Conservation (phyloP, 2,888 invertebrate species). For the Polymixis lichenea region DNA sequence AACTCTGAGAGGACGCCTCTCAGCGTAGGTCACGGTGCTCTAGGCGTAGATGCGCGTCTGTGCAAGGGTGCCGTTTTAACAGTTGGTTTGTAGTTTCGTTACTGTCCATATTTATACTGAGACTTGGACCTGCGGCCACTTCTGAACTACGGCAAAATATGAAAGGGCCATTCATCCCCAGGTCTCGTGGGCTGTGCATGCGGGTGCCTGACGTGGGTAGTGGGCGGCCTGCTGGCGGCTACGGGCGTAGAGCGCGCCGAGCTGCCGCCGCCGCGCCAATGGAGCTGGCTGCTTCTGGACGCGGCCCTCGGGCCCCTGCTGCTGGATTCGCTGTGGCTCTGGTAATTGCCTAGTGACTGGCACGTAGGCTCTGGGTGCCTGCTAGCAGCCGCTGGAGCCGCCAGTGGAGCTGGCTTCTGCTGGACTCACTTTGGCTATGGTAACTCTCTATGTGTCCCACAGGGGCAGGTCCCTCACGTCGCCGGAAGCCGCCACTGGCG, state of each 20-base stretch:
- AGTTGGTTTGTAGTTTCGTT: no score
- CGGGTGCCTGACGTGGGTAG: slow-evolving; percentile 96
- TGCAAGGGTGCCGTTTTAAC: no score
- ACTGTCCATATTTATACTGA: no score
- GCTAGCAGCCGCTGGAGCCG: slow-evolving; percentile 88
- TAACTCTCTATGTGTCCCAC: slow-evolving; percentile 39
- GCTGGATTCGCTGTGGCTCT: slow-evolving; percentile 96
- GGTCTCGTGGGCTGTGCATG: slow-evolving; percentile 98
- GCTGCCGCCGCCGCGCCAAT: slow-evolving; percentile 95
- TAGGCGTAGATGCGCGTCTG: no score
- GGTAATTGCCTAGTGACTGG: slow-evolving; percentile 88
- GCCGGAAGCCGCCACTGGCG: slow-evolving; percentile 96
- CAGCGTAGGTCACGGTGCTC: no score
- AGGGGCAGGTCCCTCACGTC: slow-evolving; percentile 99
- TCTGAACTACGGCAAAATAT: neutral
- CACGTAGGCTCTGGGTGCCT: slow-evolving; percentile 90
- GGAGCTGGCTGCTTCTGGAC: slow-evolving; percentile 93
- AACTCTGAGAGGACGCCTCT: no score
- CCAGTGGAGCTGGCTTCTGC: slow-evolving; percentile 95
- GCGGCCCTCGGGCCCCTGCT: slow-evolving; percentile 97
- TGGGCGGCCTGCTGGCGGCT: slow-evolving; percentile 96
- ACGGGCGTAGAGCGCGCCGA: slow-evolving; percentile 95
- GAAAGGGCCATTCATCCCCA: slow-evolving; percentile 74
- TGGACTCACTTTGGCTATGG: no score
- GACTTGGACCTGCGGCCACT: neutral